Evolutionary conservation across 2,113 vertebrate genomes (phyloP).

Genomic region (Takifugu bimaculatus): DNA sequence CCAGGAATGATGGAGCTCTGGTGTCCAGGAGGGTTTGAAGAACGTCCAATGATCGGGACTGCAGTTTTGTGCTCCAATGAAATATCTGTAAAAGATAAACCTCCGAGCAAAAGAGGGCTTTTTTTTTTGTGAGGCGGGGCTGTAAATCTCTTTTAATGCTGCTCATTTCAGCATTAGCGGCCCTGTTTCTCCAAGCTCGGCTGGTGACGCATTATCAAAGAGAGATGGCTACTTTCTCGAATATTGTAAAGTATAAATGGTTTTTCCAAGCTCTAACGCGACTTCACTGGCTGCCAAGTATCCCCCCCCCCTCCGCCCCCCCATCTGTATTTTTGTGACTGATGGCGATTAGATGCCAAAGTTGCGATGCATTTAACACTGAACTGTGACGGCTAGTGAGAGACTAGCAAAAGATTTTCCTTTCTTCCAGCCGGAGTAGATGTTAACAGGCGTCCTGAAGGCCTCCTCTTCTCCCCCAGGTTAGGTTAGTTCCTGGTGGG

Average conservation of each 20-base stretch:
- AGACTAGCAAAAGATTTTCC: constrained; percentile 19
- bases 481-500: constrained; percentile 65
- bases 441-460: constrained; percentile 45
- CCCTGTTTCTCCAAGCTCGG: constrained; percentile 46
- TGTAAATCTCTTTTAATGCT: constrained; percentile 77
- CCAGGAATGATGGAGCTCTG: constrained; percentile 54
- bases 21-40: constrained; percentile 65
- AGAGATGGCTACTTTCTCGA: constrained; percentile 63
- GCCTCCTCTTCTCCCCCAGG: constrained; percentile 52
- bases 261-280: constrained; percentile 55
- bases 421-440: constrained; percentile 33
- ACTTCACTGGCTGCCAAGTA: constrained; percentile 56
- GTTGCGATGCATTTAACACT: constrained; percentile 45
- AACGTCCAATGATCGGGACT: constrained; percentile 61
- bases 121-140: constrained; percentile 60
- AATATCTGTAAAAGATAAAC: constrained; percentile 71
- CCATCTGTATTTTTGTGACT: constrained; percentile 50
- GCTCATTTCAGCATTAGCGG: constrained; percentile 62
- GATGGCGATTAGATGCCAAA: constrained; percentile 62
- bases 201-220: constrained; percentile 59
- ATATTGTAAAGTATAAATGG: constrained; percentile 68
- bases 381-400: constrained; percentile 22
- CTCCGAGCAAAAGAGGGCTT: constrained; percentile 67
- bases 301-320: constrained; percentile 20
- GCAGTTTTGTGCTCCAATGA: constrained; percentile 73